Evolutionary conservation across 2,888 invertebrate genomes (phyloP), one percentile per base, ranked within the genome.

Genomic region (Formica aserva): DNA sequence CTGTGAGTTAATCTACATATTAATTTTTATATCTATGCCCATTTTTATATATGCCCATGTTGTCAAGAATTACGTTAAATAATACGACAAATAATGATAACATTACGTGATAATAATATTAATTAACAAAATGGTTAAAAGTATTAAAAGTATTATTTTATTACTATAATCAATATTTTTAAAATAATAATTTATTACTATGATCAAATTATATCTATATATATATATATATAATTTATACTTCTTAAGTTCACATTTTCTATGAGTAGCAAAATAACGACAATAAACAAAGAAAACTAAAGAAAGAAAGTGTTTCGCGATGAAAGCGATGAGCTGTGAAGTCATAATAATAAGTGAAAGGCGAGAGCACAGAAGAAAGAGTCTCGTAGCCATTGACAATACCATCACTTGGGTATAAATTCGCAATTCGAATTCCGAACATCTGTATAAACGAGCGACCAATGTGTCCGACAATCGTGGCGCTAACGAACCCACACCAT

Each of bases 1-100:
- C 96, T 99, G 99, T 97, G 94, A 96, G 96, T 95, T 66, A 35
- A 77, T 65, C 22, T 41, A 8, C 32, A 63, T 9, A 13, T 41
- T 63, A 45, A n/a, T n/a, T 38, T 75, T 62, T 29, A 29, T 18
- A 8, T 38, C 18, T 11, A 4, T 29, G 9, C 2, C 32, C 32
- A 32, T 32, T 32, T n/a, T 38, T 13, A 69, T 11, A 45, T 9
- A 52, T 69, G n/a, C n/a, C 13, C 48, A 3, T 60, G 9, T 74
- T n/a, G 13, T n/a, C n/a, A 2, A 62, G 15, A 22, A 48, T 74
- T 15, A 48, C 22, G 15, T 38, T 22, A 55, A 72, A 57, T 15
- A 41, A 41, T 13, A 41, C 11, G 3, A 13, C 11, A 41, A 41
- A 41, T 41, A 41, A 41, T 13, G 13, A 41, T 41, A 41, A 11